A percentile compares a stretch with the other conserved stretches of the same genome.
phyloP scores from a whole-genome alignment of 2,888 invertebrate species.

The Lasioglossum lativentre region DNA sequence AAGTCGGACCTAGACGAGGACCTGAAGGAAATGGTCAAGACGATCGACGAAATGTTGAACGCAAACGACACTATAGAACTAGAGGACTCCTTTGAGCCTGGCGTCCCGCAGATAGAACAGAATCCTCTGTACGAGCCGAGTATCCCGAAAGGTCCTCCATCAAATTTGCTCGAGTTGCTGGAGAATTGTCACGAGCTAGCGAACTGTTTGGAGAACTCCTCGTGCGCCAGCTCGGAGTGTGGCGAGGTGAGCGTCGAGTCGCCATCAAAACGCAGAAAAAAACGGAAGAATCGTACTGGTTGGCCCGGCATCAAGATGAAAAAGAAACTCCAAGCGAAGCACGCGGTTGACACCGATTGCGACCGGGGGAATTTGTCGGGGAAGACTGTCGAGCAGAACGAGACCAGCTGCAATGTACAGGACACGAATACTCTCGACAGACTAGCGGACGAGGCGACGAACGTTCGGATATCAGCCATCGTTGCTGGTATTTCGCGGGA shows the following conservation, averaged over 20 bases:
- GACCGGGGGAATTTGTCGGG: slow-evolving; percentile 48
- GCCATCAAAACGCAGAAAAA: slow-evolving; percentile 86
- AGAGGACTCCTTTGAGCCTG: slow-evolving; percentile 85
- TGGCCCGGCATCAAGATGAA: slow-evolving; percentile 87
- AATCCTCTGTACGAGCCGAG: slow-evolving; percentile 55
- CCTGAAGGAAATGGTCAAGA: slow-evolving; percentile 82
- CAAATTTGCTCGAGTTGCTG: slow-evolving; percentile 80
- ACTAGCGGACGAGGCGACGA: slow-evolving; percentile 12
- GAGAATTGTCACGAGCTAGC: slow-evolving; percentile 79
- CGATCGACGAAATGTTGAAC: slow-evolving; percentile 84
- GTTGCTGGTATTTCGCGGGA: not conserved
- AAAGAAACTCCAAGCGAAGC: slow-evolving; percentile 62
- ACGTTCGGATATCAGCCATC: slow-evolving; percentile 1
- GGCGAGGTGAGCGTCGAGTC: slow-evolving; percentile 79
- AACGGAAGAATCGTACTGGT: slow-evolving; percentile 92
- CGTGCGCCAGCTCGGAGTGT: slow-evolving; percentile 83
- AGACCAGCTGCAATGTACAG: slow-evolving; percentile 23
- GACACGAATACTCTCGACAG: slow-evolving; percentile 18
- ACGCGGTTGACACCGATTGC: slow-evolving; percentile 62
- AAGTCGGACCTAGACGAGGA: slow-evolving; percentile 80
- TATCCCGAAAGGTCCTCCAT: slow-evolving; percentile 78
- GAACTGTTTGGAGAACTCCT: slow-evolving; percentile 80
- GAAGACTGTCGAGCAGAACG: slow-evolving; percentile 16
- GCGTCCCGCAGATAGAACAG: slow-evolving; percentile 60
- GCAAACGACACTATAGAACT: slow-evolving; percentile 85